These are phyloP conservation scores for Plebejus anna DNA, from an alignment of 2,888 invertebrate species.

Conservation along the genomic window DNA sequence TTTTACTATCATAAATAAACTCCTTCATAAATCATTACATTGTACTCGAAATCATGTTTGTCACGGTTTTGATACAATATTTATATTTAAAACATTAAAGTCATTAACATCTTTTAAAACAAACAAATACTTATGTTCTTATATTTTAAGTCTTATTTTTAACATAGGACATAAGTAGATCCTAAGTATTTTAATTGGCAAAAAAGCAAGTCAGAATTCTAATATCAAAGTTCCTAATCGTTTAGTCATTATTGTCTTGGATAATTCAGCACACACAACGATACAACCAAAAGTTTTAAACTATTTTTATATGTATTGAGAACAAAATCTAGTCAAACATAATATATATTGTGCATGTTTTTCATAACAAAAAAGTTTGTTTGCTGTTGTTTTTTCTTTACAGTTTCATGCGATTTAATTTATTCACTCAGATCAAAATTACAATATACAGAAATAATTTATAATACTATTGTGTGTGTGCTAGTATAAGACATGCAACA, in stretches of 20 bases:
- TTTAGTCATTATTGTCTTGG: slow-evolving; percentile 5
- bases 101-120: neutral
- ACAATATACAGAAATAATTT: neutral
- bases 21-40: neutral
- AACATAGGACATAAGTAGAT: neutral
- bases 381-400: neutral
- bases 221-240: slow-evolving; percentile 5
- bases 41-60: no score
- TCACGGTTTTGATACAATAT: neutral
- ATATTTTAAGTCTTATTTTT: neutral
- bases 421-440: neutral
- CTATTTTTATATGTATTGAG: neutral
- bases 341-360: neutral
- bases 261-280: slow-evolving; percentile 12
- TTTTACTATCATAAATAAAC: neutral
- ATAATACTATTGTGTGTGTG: neutral
- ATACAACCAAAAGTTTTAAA: neutral
- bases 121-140: neutral
- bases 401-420: neutral
- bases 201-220: neutral
- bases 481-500: neutral
- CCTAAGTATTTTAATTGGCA: neutral
- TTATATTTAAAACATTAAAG: neutral
- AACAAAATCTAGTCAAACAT: neutral
- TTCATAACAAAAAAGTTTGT: neutral